Evolutionary conservation across 1,140 invertebrate species (phyloP), one percentile per base, ranked within the genome.

Genomic region (Bombus waltoni): DNA sequence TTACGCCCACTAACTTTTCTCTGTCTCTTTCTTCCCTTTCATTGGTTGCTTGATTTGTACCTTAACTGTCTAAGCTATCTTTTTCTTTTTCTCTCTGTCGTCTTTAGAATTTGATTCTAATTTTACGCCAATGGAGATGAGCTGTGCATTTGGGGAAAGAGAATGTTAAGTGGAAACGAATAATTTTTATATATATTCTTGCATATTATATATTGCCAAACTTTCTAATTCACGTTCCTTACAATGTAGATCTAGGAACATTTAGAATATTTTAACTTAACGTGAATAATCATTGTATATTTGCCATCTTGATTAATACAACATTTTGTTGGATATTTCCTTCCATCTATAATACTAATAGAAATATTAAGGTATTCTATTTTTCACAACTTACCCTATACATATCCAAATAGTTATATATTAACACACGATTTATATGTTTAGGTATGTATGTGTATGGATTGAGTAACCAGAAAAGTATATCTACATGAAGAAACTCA

Each of bases 1-100:
- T 84, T 88, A 92, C 91, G 91, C 91, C 91, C 90, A 90, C 87
- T 73, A 71, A 71, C 76, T 75, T 73, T 80, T 81, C 70, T 84
- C 75, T 74, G 76, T 35, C 68, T 70, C 62, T 72, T 35, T 32
- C 42, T 38, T 38, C 35, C 1, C 28, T 72, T 57, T 35, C 68
- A 38, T 35, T 32, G 42, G 15, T 44, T 47, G 28, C 18, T 40
- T 73, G 28, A 38, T 65, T n/a, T 57, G 22, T 38, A 25, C 47
- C 75, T 72, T 73, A 53, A 32, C 72, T 57, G 81, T 83, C 81
- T 62, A 13, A n/a, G 10, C 59, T 62, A 3, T 62, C 28, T 28
- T 28, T 18, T 83, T 81, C 77, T 82, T 65, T 32, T 85, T 47
- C 72, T 53, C 25, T 44, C 22, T 10, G 18, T 32, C 65, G 18